Conservation (phyloP, 2,113 vertebrate genomes). For the Aythya baeri region DNA sequence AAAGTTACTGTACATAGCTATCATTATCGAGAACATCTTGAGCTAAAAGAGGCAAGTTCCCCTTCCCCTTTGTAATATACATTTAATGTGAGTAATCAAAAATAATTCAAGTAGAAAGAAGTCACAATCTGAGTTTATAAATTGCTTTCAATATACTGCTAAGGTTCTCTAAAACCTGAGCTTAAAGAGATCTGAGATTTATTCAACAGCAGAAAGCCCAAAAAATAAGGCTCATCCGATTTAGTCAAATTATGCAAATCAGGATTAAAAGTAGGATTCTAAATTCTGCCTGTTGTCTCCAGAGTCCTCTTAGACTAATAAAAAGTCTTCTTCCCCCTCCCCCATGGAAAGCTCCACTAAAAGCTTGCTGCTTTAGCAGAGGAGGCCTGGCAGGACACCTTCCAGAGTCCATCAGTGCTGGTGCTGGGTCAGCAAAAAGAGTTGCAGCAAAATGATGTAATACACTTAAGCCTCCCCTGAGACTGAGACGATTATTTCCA, state of each 20-base stretch:
- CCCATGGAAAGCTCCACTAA: background rate
- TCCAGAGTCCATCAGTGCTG: conserved; percentile 37
- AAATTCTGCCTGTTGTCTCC: conserved; percentile 11
- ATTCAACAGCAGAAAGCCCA: background rate
- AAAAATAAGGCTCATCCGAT: conserved; percentile 4
- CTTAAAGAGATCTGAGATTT: conserved; percentile 13
- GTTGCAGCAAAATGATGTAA: conserved; percentile 35
- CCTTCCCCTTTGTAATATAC: background rate
- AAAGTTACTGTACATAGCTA: background rate
- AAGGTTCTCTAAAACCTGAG: background rate
- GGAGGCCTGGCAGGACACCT: conserved; percentile 49
- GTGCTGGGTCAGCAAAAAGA: conserved; percentile 51
- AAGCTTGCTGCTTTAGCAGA: conserved; percentile 51
- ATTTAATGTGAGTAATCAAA: background rate
- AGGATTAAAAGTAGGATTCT: conserved; percentile 4
- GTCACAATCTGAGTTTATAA: background rate
- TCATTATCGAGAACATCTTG: background rate
- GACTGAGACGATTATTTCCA: conserved; percentile 34
- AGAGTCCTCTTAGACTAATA: conserved; percentile 25
- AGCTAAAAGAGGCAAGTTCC: background rate
- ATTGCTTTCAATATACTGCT: background rate
- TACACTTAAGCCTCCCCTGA: conserved; percentile 30
- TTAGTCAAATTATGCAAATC: conserved; percentile 63
- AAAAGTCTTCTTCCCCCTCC: background rate
- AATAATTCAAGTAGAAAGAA: conserved; percentile 3